Evolutionary conservation across 2,797 vertebrate genomes (phyloP), one percentile per base, ranked within the genome.

Genomic region (Sternarchorhynchus goeldii): DNA sequence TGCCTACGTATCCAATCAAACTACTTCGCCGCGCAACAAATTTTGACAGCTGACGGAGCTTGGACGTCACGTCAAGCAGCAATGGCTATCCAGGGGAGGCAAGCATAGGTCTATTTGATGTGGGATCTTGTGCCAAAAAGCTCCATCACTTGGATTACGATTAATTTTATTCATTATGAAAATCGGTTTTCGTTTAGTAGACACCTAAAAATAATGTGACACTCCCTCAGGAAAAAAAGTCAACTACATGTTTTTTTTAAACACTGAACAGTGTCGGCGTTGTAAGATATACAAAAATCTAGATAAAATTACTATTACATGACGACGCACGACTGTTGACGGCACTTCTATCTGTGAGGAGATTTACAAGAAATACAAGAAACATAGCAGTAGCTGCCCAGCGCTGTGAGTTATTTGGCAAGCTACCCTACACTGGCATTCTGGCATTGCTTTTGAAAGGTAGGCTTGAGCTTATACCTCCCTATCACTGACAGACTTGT

Each of bases 321-420:
- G 6, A 29, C 66, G 4, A 50, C 65, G 0, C 16, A 18, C 16
- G 10, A 58, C 57, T 36, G 18, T 6, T 73, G 75, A 31, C 14
- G 31, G 2, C n/a, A 29, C 72, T 32, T 70, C 17, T 31, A 34
- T 20, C 29, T 66, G 60, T 73, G 65, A 73, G 50, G 21, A 29
- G 74, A 75, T 55, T 77, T 71, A 63, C 73, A 55, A 80, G 65
- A 70, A 73, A 68, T 78, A 53, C 73, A 73, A 56, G 31, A 73
- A 64, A 66, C 32, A 65, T 10, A 75, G 55, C 39, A 45, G 56
- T 14, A 31, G n/a, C 17, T 58, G 29, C 39, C 36, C 58, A 72
- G 53, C 45, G 7, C 31, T n/a, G 14, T 16, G 6, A n/a, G 4
- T 16, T 45, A 16, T 50, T 6, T 18, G 21, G 36, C 41, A 39